Conservation (phyloP, 2,113 vertebrate genomes). For the Heloderma charlesbogerti region DNA sequence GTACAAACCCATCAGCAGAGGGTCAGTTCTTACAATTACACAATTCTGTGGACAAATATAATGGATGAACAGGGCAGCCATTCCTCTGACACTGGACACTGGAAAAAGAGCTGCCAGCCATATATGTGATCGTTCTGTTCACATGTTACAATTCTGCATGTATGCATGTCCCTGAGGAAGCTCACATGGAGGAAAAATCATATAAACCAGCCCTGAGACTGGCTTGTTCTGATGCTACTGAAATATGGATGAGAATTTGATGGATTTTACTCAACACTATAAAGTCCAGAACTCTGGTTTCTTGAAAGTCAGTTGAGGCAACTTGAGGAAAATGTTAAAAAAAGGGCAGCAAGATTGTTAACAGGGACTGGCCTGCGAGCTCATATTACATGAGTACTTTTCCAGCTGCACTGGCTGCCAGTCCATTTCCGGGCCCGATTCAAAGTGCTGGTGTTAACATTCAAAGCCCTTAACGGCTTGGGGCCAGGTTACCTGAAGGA, state of each 20-base stretch:
- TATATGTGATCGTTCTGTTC: neutral
- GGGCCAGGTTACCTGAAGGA: too few relatives aligned
- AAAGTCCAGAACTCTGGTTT: neutral
- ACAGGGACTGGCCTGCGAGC: too few relatives aligned
- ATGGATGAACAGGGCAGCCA: neutral
- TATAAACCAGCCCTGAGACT: neutral
- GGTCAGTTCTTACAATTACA: neutral
- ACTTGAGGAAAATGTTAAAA: neutral
- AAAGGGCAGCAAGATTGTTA: too few relatives aligned
- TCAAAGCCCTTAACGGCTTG: too few relatives aligned
- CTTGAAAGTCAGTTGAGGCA: neutral
- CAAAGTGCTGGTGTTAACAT: too few relatives aligned
- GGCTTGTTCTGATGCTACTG: neutral
- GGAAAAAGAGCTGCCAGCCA: neutral
- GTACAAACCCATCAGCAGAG: neutral
- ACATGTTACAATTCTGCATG: neutral
- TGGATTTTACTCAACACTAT: neutral
- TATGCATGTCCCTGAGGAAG: neutral
- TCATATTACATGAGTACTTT: too few relatives aligned
- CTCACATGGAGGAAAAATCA: neutral
- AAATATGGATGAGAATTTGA: neutral
- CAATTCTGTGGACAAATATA: neutral
- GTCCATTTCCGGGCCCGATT: too few relatives aligned
- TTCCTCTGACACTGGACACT: neutral
- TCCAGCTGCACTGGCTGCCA: too few relatives aligned